Evolutionary conservation across 2,888 invertebrate species (phyloP), one percentile per base, ranked within the genome.

Genomic region (Drosophila pegasa): DNA sequence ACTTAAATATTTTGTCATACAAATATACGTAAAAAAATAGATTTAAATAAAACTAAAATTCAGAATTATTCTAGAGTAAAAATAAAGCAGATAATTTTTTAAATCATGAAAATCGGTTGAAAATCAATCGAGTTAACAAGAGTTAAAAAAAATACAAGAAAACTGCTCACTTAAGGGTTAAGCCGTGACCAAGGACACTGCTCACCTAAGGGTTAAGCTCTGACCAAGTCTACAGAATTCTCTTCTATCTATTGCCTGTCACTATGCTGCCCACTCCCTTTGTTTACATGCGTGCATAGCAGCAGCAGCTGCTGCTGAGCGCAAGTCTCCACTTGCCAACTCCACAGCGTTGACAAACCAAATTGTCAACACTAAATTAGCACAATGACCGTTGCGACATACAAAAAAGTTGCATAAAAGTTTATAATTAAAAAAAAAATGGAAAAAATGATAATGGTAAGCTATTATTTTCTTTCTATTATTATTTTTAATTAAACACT

Each of bases 291-390:
- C 3, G 7, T 12, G 38, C 38, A 14, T 6, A 14, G 22, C 14
- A 25, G n/a, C 25, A 31, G 47, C 29, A 3, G 8, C n/a, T 25
- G 43, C 51, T 18, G n/a, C 40, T 52, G 18, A 45, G 47, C 56
- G 18, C 35, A 48, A 48, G n/a, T 57, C 57, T 35, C n/a, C 57
- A 50, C 12, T 27, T 45, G 43, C 9, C n/a, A 3, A 3, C 25
- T 16, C 27, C 18, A 29, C 45, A 45, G 18, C 12, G n/a, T n/a
- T 25, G 25, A 9, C n/a, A 4, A 43, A 10, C 16, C 25, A 16
- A 45, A 45, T 27, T 45, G n/a, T 45, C 43, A 45, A 10, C 27
- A 16, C 6, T 45, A 6, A 45, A 27, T 27, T 27, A 45, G 25
- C 27, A 45, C 16, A 45, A 27, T 45, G 43, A 16, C 25, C 9